Evolutionary conservation across 2,113 vertebrate genomes (phyloP), one percentile per base, ranked within the genome.

Genomic region (Ptilonorhynchus violaceus): DNA sequence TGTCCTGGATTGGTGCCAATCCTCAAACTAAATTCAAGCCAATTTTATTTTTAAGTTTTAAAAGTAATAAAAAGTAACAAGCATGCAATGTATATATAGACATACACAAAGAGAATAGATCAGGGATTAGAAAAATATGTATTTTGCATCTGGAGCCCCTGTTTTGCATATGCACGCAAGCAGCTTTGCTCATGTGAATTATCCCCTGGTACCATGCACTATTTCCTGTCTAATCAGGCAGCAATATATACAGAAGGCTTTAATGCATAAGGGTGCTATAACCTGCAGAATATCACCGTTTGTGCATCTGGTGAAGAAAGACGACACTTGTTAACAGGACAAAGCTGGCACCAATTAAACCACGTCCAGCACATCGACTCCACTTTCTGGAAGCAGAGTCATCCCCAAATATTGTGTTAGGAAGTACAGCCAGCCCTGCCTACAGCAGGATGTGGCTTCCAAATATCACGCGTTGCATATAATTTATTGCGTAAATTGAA

Each of bases 391-490:
- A 95, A 91, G 52, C 42, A n/a, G 85, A 92, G 79, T 95, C 93
- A 97, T 96, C 82, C 63, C 52, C 63, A 80, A 88, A 88, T 60
- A 37, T 44, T 93, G 88, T 75, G 56, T 96, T 75, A 94, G 56
- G 75, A 69, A 94, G 44, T 64, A 16, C 78, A 91, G 85, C 90
- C 95, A 95, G 82, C 63, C 88, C 92, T 94, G 88, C 85, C 70
- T 95, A 52, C 59, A 88, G 82, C 92, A 96, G 92, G 92, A 96
- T 96, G 92, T 88, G 82, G 88, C 88, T 96, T 97, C 95, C 93
- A 92, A 93, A 74, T 80, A 70, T 80, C 83, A 68, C 0, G 0
- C 2, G 0, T 94, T 93, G 60, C 72, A 33, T 93, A 59, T 84
- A 70, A 83, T 47, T 35, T 80, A 30, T 94, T 92, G 88, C 2